These are phyloP conservation scores for Thecocarcelia acutangulata DNA, from an alignment of 2,888 invertebrate species.

Conservation along the genomic window DNA sequence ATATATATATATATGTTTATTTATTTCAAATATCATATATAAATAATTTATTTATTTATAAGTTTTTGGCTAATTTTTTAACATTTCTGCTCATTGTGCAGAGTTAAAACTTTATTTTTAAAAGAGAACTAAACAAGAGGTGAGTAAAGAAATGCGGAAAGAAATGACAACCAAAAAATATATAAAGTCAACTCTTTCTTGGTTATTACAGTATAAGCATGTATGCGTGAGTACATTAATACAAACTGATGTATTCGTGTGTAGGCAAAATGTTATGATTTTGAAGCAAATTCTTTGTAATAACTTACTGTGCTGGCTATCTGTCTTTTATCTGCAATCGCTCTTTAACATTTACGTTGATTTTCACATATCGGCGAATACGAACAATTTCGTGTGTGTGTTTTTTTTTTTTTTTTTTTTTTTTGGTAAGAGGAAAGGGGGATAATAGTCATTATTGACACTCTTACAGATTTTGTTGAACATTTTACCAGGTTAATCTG, in stretches of 20 bases:
- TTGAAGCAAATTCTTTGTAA: conserved; percentile 59
- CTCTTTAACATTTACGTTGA: conserved; percentile 49
- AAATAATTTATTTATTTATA: no score
- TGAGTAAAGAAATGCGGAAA: conserved; percentile 62
- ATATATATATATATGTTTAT: no score
- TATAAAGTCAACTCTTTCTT: conserved; percentile 42
- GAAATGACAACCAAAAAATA: conserved; percentile 54
- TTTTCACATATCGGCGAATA: conserved; percentile 36
- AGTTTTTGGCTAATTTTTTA: background rate
- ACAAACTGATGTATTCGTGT: background rate
- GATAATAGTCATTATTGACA: conserved; percentile 29
- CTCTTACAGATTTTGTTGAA: conserved; percentile 53
- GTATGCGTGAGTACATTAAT: background rate
- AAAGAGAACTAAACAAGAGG: conserved; percentile 43
- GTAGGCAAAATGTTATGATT: conserved; percentile 27
- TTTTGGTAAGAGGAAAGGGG: conserved; percentile 4
- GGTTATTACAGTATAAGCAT: conserved; percentile 16
- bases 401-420: no score
- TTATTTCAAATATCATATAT: no score
- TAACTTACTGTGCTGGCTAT: conserved; percentile 15
- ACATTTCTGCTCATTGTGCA: conserved; percentile 34
- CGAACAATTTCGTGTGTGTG: conserved; percentile 1
- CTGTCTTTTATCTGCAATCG: conserved; percentile 37
- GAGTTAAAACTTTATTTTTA: conserved; percentile 27
- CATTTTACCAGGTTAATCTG: conserved; percentile 37